Conservation (phyloP, 1,140 invertebrate species). For the Orchesella cincta region DNA sequence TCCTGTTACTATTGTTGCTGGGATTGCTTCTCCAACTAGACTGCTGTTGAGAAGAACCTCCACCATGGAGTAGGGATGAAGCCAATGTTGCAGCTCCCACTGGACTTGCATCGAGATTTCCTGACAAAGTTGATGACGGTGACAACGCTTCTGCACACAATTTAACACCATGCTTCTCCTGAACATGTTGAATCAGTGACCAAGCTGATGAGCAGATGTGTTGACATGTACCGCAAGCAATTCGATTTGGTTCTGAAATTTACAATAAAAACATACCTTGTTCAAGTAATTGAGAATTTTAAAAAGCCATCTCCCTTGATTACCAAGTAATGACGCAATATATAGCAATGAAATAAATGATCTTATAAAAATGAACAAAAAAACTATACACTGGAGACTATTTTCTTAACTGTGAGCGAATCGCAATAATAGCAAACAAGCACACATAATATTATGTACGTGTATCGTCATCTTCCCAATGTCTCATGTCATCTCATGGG, state of each 20-base stretch:
- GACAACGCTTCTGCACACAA: conserved; percentile 76
- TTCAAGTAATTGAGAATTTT: too few relatives aligned
- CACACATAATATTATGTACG: too few relatives aligned
- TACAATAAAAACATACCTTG: too few relatives aligned
- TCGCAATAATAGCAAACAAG: too few relatives aligned
- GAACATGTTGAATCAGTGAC: conserved; percentile 90
- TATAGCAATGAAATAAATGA: neutral
- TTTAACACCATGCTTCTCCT: conserved; percentile 88
- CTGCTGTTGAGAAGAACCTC: neutral
- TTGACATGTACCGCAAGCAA: conserved; percentile 92
- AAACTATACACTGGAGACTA: neutral
- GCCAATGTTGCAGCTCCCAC: neutral
- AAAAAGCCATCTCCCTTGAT: too few relatives aligned
- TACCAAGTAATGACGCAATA: too few relatives aligned
- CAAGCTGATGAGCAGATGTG: conserved; percentile 86
- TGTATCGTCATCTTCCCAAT: too few relatives aligned
- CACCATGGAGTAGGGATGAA: neutral
- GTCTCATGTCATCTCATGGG: too few relatives aligned
- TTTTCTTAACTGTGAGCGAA: neutral
- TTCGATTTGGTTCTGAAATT: conserved; percentile 92
- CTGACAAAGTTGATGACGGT: conserved; percentile 52
- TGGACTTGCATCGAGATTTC: neutral
- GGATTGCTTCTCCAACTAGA: neutral
- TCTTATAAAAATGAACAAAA: neutral
- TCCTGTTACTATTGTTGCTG: neutral